A percentile compares a stretch with the other conserved stretches of the same genome.
Evolutionary conservation across 2,888 invertebrate species (phyloP).

Genomic region (Eristalis arbustorum): DNA sequence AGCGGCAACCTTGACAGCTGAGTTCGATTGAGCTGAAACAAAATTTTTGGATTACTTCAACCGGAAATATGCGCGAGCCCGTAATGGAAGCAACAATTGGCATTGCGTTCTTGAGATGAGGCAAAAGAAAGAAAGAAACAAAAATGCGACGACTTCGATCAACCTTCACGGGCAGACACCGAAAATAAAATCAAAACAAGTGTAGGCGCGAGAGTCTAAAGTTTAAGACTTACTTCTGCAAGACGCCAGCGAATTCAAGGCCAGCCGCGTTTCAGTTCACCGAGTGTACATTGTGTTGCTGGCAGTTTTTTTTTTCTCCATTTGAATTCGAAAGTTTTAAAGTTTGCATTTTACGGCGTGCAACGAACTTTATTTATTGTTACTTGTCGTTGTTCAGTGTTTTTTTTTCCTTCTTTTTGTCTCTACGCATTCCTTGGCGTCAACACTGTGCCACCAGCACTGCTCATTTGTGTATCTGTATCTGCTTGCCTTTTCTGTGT

Average conservation of each 20-base stretch:
- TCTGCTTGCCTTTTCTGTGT: background rate
- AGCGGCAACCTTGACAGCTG: constrained; percentile 29
- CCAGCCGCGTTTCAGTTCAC: constrained; percentile 34
- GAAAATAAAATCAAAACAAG: background rate
- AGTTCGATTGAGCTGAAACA: constrained; percentile 14
- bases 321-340: constrained; percentile 30
- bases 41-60: constrained; percentile 39
- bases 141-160: constrained; percentile 12
- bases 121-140: background rate
- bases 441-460: background rate
- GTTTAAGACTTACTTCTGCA: background rate
- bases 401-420: background rate
- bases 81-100: constrained; percentile 26
- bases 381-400: background rate
- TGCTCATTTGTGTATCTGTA: background rate
- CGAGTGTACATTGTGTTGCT: background rate
- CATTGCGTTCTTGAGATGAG: constrained; percentile 36
- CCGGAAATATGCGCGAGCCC: constrained; percentile 47
- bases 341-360: constrained; percentile 43
- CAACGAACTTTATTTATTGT: constrained; percentile 45
- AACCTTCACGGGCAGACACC: constrained; percentile 1
- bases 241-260: constrained; percentile 25
- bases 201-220: constrained; percentile 5
- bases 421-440: constrained; percentile 22
- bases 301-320: background rate